Conservation (phyloP, 2,797 vertebrate genomes). For the Huso huso region DNA sequence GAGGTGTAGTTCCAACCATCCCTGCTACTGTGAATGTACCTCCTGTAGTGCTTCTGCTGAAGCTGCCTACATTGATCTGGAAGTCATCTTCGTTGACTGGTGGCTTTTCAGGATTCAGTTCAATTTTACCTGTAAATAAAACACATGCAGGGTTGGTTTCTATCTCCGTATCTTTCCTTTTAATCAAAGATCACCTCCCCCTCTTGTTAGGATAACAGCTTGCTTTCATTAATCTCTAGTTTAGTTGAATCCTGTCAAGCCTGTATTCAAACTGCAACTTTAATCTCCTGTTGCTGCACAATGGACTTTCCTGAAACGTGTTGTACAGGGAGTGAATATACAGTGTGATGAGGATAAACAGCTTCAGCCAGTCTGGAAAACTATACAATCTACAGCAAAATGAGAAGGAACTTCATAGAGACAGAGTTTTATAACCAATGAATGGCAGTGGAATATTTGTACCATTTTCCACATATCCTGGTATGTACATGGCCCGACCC, state of each 20-base stretch:
- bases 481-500: constrained; percentile 40
- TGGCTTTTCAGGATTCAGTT: not conserved
- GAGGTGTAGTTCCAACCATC: not conserved
- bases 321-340: too few relatives aligned
- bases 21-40: not conserved
- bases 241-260: too few relatives aligned
- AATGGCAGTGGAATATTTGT: constrained; percentile 15
- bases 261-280: too few relatives aligned
- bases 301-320: too few relatives aligned
- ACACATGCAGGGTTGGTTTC: not conserved
- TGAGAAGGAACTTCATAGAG: too few relatives aligned
- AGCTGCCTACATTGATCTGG: not conserved
- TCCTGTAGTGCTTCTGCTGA: not conserved
- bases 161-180: not conserved
- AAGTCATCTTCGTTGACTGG: not conserved
- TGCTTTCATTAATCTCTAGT: too few relatives aligned
- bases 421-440: too few relatives aligned
- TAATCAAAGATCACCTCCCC: not conserved
- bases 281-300: too few relatives aligned
- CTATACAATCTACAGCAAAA: too few relatives aligned
- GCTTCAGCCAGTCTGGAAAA: too few relatives aligned
- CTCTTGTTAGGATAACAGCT: too few relatives aligned
- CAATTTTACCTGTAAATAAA: not conserved
- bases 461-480: constrained; percentile 49
- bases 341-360: too few relatives aligned